Evolutionary conservation across 2,797 vertebrate genomes (phyloP), one percentile per base, ranked within the genome.

Genomic region (Takifugu rubripes): DNA sequence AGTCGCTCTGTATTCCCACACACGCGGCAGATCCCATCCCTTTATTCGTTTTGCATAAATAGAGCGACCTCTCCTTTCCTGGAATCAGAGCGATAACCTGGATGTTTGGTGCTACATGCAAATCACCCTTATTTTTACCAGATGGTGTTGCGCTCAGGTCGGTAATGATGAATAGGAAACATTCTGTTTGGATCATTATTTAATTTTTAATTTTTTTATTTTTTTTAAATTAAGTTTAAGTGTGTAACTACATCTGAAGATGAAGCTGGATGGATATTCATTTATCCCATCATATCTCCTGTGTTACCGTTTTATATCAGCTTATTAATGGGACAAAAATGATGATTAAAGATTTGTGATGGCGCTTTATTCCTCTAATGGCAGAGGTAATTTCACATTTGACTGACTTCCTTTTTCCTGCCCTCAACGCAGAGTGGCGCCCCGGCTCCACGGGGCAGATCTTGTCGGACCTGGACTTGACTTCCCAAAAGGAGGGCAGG

Each of bases 401-500:
- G 16, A 43, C 21, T 49, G 2, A 36, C 49, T 46, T 52, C 54
- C 26, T 61, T 33, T 29, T 52, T 57, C 36, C 44, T 74, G 55
- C 59, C 10, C 26, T 74, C 47, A 58, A 66, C 54, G 33, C 83
- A 99, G 97, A 98, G 83, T 99, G 97, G 97, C 95, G 96, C 48
- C 96, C 96, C 0, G 97, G 96, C 50, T 98, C 96, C 70, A 98
- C 96, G 0, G 97, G 96, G 61, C 97, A 99, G 87, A 98, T 95
- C 79, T 84, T 99, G 71, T 98, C 96, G 0, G 96, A 99, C 84
- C 89, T 99, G 84, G 97, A 99, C 83, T 85, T 99, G 88, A 98
- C 97, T 5, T 98, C 96, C 11, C 95, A 96, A 85, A 95, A 93
- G 70, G 97, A 99, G 29, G 95, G 97, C 85, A 91, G 94, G 64